Base-by-base conservation (phyloP, 2,888 invertebrate genomes). In the Drosophila acutilabella region DNA sequence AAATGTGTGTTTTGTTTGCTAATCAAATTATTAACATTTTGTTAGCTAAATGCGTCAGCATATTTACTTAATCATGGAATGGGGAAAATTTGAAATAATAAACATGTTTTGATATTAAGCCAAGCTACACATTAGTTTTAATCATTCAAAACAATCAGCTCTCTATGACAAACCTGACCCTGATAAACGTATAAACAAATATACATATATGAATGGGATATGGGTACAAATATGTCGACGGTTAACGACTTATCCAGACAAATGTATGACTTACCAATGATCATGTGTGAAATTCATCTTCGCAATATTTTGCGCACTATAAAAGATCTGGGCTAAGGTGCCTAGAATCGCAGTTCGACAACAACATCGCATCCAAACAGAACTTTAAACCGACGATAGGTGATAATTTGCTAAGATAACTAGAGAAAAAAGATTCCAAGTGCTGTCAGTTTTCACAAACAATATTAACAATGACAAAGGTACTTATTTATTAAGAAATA, bases 181-280 rank as follows among this genome's bases (percentile, higher is more conserved):
- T 70, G 76, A 59, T 30, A 33, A 30, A 38, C 64, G 38, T 64
- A 36, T 50, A 45, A 7, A 42, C 54, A 50, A n/a, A 11, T 11
- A 18, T 13, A 13, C 11, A 50, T 11, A n/a, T n/a, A 53, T 33
- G 36, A 3, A 4, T 13, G 5, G 18, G 33, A 50, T 20, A n/a
- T 30, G 16, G 41, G 41, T 16, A 41, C 23, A 36, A 60, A 81
- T 64, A 69, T 64, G 44, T 50, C 36, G 45, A 26, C 61, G 66
- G 68, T 47, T 89, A 88, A 83, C 52, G 89, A 88, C 85, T 64
- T 78, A 36, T 57, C 65, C 82, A 89, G 82, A 47, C 41, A 41
- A 56, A 80, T 82, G 83, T 82, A 74, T 88, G 78, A n/a, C 44
- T 61, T 75, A 72, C 75, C 88, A 83, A 89, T 89, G 82, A 83